Conservation (phyloP, 2,888 invertebrate species). For the Plagodis dolabraria region DNA sequence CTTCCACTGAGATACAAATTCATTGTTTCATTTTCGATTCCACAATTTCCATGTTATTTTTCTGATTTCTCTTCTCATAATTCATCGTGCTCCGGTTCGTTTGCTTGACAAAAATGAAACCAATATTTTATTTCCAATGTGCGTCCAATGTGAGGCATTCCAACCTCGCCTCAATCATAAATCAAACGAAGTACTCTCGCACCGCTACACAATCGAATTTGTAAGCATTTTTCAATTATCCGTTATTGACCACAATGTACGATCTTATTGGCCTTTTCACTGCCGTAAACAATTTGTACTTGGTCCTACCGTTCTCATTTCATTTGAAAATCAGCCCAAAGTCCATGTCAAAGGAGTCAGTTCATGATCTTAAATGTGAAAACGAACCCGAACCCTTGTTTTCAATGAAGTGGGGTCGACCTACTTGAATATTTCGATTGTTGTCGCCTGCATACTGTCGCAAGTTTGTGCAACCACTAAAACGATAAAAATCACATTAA, state of each 20-base stretch:
- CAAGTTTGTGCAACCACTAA: conserved; percentile 59
- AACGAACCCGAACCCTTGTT: conserved; percentile 56
- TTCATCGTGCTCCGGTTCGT: conserved; percentile 34
- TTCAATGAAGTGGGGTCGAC: conserved; percentile 56
- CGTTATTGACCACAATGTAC: conserved; percentile 80
- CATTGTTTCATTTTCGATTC: background rate
- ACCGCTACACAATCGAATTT: conserved; percentile 76
- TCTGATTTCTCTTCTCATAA: conserved; percentile 9
- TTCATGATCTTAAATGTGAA: conserved; percentile 29
- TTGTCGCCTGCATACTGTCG: conserved; percentile 60
- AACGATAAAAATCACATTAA: conserved; percentile 61
- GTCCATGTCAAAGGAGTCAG: conserved; percentile 38
- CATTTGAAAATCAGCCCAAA: conserved; percentile 48
- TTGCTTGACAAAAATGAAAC: conserved; percentile 31
- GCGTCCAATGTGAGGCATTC: conserved; percentile 56
- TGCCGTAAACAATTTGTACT: conserved; percentile 71
- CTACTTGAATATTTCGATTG: conserved; percentile 69
- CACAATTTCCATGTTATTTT: conserved; percentile 2
- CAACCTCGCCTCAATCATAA: conserved; percentile 66
- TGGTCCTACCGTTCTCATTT: conserved; percentile 41
- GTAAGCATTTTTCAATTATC: conserved; percentile 82
- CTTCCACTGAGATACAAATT: background rate
- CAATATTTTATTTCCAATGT: conserved; percentile 52
- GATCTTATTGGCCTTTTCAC: conserved; percentile 74
- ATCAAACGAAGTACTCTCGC: conserved; percentile 72